Conservation (phyloP, 2,797 vertebrate species). For the Smutsia gigantea region DNA sequence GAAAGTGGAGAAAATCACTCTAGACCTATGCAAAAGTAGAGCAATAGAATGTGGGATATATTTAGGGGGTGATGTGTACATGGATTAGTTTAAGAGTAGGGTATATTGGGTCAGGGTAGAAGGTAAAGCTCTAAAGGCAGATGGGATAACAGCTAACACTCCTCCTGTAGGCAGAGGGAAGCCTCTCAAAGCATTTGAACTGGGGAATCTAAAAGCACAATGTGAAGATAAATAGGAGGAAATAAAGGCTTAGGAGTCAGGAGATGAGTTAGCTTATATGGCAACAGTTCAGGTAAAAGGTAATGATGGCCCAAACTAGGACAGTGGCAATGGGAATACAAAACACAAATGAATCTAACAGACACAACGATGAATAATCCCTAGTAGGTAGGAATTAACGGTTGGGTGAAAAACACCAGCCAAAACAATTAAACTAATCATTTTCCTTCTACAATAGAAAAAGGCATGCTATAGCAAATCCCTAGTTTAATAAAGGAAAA, state of each 20-base stretch:
- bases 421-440: constrained; percentile 60
- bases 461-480: not conserved
- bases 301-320: constrained; percentile 64
- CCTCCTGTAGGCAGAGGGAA: not conserved
- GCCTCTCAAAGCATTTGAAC: not conserved
- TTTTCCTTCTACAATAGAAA: constrained; percentile 32
- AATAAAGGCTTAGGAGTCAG: constrained; percentile 44
- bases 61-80: not conserved
- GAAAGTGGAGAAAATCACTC: not conserved
- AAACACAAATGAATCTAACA: not conserved
- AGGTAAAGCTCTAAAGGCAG: not conserved
- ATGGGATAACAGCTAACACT: not conserved
- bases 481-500: constrained; percentile 47
- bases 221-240: constrained; percentile 53
- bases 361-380: constrained; percentile 50
- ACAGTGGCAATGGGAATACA: constrained; percentile 60
- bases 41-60: not conserved
- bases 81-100: not conserved
- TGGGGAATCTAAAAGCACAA: not conserved
- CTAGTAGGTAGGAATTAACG: constrained; percentile 53
- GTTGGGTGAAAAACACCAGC: constrained; percentile 40
- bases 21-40: not conserved
- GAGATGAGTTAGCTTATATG: not conserved
- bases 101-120: not conserved
- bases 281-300: constrained; percentile 64